A percentile compares a stretch with the other conserved stretches of the same genome.
These are phyloP conservation scores for Phaedon cochleariae DNA, from an alignment of 2,888 invertebrate species.

Conservation along the genomic window DNA sequence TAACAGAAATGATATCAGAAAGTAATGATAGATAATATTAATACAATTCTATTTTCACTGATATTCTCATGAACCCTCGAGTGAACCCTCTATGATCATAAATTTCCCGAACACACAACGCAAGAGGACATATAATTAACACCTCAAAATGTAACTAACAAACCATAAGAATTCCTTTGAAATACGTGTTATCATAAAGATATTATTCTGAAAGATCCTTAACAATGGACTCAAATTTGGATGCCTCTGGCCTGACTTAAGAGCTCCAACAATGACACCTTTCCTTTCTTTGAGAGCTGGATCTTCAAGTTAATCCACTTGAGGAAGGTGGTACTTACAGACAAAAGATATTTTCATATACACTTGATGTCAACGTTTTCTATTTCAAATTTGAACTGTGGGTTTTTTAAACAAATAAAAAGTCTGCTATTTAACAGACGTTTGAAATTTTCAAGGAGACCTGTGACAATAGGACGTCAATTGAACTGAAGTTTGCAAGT, in stretches of 20 bases:
- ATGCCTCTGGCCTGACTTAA: conserved; percentile 44
- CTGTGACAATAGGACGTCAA: neutral
- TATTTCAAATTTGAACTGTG: neutral
- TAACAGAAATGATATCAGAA: too few species aligned
- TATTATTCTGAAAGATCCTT: conserved; percentile 39
- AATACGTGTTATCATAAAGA: conserved; percentile 29
- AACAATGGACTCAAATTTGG: conserved; percentile 32
- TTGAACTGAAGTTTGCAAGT: neutral
- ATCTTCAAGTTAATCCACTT: conserved; percentile 59
- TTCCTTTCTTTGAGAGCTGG: conserved; percentile 34
- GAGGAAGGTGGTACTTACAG: conserved; percentile 52
- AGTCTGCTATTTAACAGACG: neutral
- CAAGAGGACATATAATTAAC: conserved; percentile 8
- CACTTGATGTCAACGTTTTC: conserved; percentile 53
- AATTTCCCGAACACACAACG: neutral
- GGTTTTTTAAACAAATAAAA: conserved; percentile 9
- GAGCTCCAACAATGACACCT: conserved; percentile 46
- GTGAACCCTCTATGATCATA: too few species aligned
- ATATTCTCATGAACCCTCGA: too few species aligned
- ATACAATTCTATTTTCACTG: too few species aligned
- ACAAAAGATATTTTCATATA: conserved; percentile 50
- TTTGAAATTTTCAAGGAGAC: neutral
- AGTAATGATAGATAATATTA: too few species aligned
- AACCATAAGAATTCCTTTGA: conserved; percentile 14
- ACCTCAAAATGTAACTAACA: neutral